Conservation (phyloP, 2,113 vertebrate genomes). For the Rhea pennata region DNA sequence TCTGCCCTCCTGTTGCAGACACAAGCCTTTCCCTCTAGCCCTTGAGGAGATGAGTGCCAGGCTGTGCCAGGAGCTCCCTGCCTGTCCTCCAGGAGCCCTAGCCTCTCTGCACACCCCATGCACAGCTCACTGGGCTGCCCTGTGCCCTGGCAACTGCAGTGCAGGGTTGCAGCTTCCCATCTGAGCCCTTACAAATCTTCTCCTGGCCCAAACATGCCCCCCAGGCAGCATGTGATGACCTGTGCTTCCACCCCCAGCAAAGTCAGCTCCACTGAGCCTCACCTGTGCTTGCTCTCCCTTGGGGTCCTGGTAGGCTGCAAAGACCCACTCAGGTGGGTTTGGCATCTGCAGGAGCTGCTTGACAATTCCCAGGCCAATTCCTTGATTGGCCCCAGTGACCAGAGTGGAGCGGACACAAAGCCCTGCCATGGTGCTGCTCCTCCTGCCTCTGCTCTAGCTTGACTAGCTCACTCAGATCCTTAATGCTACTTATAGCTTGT, state of each 20-base stretch:
- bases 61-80: too few relatives aligned
- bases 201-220: neutral
- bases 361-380: conserved; percentile 47
- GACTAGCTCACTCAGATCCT: neutral
- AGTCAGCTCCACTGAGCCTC: neutral
- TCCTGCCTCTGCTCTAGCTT: neutral
- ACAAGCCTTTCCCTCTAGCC: too few relatives aligned
- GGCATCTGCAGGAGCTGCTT: conserved; percentile 22
- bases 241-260: neutral
- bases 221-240: accelerated
- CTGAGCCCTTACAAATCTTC: neutral
- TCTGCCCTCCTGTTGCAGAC: too few relatives aligned
- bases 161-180: neutral
- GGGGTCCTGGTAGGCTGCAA: conserved; percentile 58
- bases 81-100: too few relatives aligned
- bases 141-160: neutral
- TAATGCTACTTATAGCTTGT: accelerated
- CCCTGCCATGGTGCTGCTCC: neutral
- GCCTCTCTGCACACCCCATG: neutral
- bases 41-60: too few relatives aligned
- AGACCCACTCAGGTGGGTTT: conserved; percentile 23
- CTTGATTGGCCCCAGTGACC: conserved; percentile 65
- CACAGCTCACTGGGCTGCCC: neutral
- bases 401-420: neutral
- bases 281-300: conserved; percentile 47